Percentiles rank a stretch among this genome's conserved stretches.
Evolutionary conservation across 2,888 invertebrate species (phyloP).

Genomic region (Ctenicera cuprea): DNA sequence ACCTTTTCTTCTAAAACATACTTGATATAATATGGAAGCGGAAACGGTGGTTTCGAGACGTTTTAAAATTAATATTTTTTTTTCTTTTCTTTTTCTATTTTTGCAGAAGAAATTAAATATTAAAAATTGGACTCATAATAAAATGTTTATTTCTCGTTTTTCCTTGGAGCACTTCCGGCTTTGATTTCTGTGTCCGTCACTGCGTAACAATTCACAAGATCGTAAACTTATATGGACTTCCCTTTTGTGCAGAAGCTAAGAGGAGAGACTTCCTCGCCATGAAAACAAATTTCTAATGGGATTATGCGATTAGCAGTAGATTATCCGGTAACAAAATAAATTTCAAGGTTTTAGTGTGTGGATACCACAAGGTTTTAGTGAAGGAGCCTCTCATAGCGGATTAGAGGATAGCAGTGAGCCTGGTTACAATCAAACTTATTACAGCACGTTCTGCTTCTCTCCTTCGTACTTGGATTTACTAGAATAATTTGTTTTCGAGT

Average conservation of each 20-base stretch:
- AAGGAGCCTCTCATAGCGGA: slow-evolving; percentile 15
- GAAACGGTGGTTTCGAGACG: too few relatives aligned
- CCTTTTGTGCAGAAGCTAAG: neutral
- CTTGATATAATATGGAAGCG: too few relatives aligned
- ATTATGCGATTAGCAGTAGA: slow-evolving; percentile 25
- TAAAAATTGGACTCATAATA: too few relatives aligned
- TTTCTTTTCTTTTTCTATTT: too few relatives aligned
- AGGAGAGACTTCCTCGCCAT: neutral
- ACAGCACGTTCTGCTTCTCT: neutral
- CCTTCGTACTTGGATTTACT: neutral
- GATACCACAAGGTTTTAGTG: slow-evolving; percentile 20
- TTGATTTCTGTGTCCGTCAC: too few relatives aligned
- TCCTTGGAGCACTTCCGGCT: too few relatives aligned
- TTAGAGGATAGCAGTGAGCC: neutral
- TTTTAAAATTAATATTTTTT: too few relatives aligned
- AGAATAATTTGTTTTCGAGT: slow-evolving; percentile 12
- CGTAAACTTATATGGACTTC: too few relatives aligned
- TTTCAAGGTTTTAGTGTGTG: slow-evolving; percentile 7
- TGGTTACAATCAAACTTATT: slow-evolving; percentile 14
- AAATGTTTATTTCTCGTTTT: too few relatives aligned
- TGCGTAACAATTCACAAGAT: too few relatives aligned
- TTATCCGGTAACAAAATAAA: slow-evolving; percentile 20
- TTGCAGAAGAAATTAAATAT: too few relatives aligned
- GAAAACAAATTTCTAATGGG: slow-evolving; percentile 18
- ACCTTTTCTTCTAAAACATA: too few relatives aligned